Conservation (phyloP, 2,888 invertebrate species). For the Torymus texanus region DNA sequence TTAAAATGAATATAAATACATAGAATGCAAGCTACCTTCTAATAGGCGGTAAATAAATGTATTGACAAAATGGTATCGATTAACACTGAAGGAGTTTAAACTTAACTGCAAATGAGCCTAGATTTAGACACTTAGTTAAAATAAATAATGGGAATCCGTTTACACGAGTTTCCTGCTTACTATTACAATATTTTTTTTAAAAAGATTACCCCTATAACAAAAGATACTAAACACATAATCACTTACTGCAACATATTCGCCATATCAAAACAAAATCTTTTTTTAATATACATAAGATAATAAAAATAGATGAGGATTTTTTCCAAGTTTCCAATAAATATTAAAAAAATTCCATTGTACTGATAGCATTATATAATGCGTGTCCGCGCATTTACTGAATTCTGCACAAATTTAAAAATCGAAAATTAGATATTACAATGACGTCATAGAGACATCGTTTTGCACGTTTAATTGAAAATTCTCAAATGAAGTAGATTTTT, state of each 20-base stretch:
- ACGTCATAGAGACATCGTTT: slow-evolving; percentile 33
- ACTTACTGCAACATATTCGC: slow-evolving; percentile 37
- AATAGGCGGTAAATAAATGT: slow-evolving; percentile 17
- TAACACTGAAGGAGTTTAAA: neutral
- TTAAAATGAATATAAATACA: slow-evolving; percentile 21
- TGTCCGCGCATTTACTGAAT: slow-evolving; percentile 11
- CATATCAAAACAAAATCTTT: slow-evolving; percentile 53
- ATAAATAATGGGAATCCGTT: neutral
- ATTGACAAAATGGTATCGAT: slow-evolving; percentile 31
- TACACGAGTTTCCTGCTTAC: slow-evolving; percentile 19
- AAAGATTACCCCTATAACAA: slow-evolving; percentile 28
- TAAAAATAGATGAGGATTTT: slow-evolving; percentile 17
- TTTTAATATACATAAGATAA: slow-evolving; percentile 1
- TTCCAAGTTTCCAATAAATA: slow-evolving; percentile 29
- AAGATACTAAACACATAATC: slow-evolving; percentile 45
- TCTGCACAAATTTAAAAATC: slow-evolving; percentile 42
- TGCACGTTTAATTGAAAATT: neutral
- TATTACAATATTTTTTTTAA: slow-evolving; percentile 28
- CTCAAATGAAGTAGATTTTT: too few species aligned
- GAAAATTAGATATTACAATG: slow-evolving; percentile 28
- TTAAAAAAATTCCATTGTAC: slow-evolving; percentile 28
- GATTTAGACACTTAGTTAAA: slow-evolving; percentile 9
- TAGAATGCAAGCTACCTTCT: slow-evolving; percentile 10
- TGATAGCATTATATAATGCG: slow-evolving; percentile 15
- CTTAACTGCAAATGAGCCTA: slow-evolving; percentile 26